A percentile compares a stretch with the other conserved stretches of the same genome.
Conservation (phyloP, 2,113 vertebrate species). For the Balaeniceps rex region DNA sequence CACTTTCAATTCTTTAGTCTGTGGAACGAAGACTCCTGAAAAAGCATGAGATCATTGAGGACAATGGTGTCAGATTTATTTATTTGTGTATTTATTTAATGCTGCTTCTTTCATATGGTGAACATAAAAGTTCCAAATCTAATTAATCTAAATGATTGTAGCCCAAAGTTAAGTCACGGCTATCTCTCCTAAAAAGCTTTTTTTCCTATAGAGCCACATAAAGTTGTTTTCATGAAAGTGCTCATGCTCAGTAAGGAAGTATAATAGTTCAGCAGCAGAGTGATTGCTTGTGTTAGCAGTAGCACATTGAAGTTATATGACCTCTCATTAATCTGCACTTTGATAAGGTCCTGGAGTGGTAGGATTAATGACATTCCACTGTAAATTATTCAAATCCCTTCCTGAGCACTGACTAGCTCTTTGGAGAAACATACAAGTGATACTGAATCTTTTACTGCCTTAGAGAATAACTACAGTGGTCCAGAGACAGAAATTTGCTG, state of each 20-base stretch:
- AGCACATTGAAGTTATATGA: constrained; percentile 14
- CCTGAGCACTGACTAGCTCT: neutral
- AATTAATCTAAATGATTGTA: neutral
- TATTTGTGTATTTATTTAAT: neutral
- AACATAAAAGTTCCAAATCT: neutral
- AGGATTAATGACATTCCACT: constrained; percentile 34
- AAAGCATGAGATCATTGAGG: neutral
- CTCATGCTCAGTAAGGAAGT: neutral
- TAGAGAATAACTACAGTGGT: neutral
- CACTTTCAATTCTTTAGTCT: neutral
- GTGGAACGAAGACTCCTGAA: neutral
- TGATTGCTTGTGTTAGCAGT: neutral
- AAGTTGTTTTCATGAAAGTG: neutral
- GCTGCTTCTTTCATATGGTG: neutral
- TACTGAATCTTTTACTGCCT: neutral
- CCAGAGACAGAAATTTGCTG: neutral
- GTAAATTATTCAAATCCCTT: constrained; percentile 48
- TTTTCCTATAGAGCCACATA: neutral
- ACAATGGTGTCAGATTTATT: neutral
- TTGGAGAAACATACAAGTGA: neutral
- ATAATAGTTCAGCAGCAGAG: neutral
- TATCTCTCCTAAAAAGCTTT: neutral
- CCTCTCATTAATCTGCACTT: constrained; percentile 50
- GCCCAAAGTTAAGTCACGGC: neutral
- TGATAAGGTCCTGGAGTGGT: constrained; percentile 16